Evolutionary conservation across 1,140 invertebrate genomes (phyloP).

Genomic region (Campoletis sonorensis): DNA sequence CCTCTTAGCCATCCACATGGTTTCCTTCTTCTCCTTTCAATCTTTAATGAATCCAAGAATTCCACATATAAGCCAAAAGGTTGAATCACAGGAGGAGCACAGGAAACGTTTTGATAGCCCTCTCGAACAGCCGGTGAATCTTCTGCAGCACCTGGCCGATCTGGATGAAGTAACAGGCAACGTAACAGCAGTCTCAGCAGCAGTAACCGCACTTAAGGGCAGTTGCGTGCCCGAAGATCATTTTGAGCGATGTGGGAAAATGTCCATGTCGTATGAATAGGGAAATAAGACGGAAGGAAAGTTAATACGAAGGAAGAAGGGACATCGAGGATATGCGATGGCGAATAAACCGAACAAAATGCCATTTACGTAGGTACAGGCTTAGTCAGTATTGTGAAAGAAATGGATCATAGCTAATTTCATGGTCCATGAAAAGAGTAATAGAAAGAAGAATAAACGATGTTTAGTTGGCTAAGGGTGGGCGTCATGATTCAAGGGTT

Average conservation of each 20-base stretch:
- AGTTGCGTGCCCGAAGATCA: conserved; percentile 38
- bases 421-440: conserved; percentile 10
- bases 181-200: conserved; percentile 14
- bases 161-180: conserved; percentile 38
- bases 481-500: conserved; percentile 29
- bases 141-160: conserved; percentile 58
- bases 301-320: not conserved
- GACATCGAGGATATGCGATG: not conserved
- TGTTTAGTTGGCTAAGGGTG: not conserved
- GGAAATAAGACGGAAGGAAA: conserved; percentile 31
- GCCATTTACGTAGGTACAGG: not conserved
- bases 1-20: no score
- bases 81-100: conserved; percentile 1
- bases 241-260: conserved; percentile 20
- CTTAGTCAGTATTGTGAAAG: not conserved
- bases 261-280: not conserved
- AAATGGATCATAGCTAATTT: conserved; percentile 28
- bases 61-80: conserved; percentile 27
- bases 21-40: not conserved
- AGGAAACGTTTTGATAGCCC: conserved; percentile 20
- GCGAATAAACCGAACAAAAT: not conserved
- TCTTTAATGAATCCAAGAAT: not conserved
- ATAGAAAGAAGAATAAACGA: not conserved
- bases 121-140: conserved; percentile 60
- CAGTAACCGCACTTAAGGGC: conserved; percentile 19